These are phyloP conservation scores for Microcebus jonahi DNA, from an alignment of 2,113 vertebrate genomes.

Conservation along the genomic window DNA sequence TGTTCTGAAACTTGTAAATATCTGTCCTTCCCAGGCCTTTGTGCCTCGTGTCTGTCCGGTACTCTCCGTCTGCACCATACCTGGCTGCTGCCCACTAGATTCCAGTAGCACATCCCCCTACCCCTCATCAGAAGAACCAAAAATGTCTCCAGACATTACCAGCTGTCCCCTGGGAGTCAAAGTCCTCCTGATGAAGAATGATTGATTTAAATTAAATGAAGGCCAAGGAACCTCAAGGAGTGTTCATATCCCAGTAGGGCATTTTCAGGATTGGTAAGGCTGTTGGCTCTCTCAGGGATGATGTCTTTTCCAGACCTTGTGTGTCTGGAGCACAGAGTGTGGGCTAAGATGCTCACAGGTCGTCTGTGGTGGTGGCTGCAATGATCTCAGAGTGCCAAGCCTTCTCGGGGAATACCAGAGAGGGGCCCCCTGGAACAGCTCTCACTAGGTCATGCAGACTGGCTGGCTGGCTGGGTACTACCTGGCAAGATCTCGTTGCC, in stretches of 20 bases:
- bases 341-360: neutral
- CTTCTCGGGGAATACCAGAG: neutral
- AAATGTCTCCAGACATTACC: neutral
- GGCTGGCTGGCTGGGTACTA: neutral
- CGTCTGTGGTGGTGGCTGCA: neutral
- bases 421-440: neutral
- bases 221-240: neutral
- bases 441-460: neutral
- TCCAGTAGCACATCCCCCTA: neutral
- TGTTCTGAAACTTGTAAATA: neutral
- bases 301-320: neutral
- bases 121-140: neutral
- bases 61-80: accelerated
- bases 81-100: neutral
- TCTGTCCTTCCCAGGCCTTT: neutral
- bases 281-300: neutral
- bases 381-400: neutral
- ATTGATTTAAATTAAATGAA: neutral
- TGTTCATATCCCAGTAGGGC: neutral
- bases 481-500: neutral
- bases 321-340: neutral
- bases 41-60: neutral
- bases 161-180: neutral
- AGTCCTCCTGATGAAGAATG: neutral
- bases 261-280: neutral